phyloP scores from a whole-genome alignment of 2,888 invertebrate species.

The Danaus chrysippus region DNA sequence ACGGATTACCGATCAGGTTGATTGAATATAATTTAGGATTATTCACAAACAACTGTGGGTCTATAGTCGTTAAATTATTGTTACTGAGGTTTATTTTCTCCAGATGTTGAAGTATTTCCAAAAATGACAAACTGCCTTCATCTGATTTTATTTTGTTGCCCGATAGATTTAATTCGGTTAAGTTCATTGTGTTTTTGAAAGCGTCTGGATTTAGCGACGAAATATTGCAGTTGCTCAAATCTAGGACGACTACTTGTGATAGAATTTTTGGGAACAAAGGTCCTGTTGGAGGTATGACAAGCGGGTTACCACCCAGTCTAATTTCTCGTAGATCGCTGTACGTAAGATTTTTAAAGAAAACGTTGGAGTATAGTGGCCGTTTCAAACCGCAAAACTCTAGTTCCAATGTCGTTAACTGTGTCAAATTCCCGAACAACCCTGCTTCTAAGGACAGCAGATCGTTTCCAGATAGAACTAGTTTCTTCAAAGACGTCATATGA shows the following conservation, averaged over 20 bases:
- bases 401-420: constrained; percentile 82
- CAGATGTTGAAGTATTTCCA: constrained; percentile 76
- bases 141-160: constrained; percentile 76
- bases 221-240: constrained; percentile 83
- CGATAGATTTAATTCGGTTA: constrained; percentile 80
- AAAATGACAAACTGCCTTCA: constrained; percentile 75
- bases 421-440: constrained; percentile 83
- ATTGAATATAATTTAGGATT: constrained; percentile 80
- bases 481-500: constrained; percentile 83
- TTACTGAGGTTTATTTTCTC: constrained; percentile 81
- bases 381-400: constrained; percentile 84
- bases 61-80: constrained; percentile 80
- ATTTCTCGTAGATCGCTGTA: constrained; percentile 83
- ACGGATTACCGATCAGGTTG: constrained; percentile 83
- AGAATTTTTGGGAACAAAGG: constrained; percentile 82
- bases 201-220: constrained; percentile 78
- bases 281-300: constrained; percentile 78
- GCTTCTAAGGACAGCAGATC: constrained; percentile 82
- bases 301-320: constrained; percentile 83
- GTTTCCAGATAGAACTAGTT: constrained; percentile 83
- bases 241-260: constrained; percentile 80
- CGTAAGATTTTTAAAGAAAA: constrained; percentile 82
- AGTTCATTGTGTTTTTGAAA: constrained; percentile 80
- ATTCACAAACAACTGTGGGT: constrained; percentile 73
- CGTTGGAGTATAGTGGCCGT: constrained; percentile 80